These are phyloP conservation scores for Porites lobata DNA, from an alignment of 92 coral and sea anemone species.

Conservation along the genomic window DNA sequence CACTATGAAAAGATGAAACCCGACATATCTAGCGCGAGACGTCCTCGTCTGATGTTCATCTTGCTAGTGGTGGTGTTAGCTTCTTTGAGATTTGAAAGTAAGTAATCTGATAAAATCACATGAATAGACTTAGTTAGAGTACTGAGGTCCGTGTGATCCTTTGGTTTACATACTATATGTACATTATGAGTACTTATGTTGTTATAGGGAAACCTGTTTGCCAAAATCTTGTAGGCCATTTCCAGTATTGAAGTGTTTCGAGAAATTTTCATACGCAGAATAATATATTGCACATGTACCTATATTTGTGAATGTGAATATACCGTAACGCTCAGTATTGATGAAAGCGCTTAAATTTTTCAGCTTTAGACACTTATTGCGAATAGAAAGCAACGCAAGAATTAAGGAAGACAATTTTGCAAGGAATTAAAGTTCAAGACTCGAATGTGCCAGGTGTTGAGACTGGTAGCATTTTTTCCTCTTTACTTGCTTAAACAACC, in stretches of 20 bases:
- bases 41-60: background rate
- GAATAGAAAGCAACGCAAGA: too few relatives aligned
- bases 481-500: too few relatives aligned
- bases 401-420: too few relatives aligned
- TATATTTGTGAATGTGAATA: background rate
- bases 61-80: background rate
- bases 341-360: too few relatives aligned
- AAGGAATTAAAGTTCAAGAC: too few relatives aligned
- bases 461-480: too few relatives aligned
- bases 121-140: background rate
- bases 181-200: background rate
- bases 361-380: too few relatives aligned
- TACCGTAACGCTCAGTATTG: background rate
- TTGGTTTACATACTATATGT: background rate
- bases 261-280: too few relatives aligned
- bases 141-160: background rate
- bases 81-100: background rate
- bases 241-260: background rate
- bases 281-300: too few relatives aligned
- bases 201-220: too few relatives aligned
- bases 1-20: conserved; percentile 7
- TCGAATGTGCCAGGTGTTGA: too few relatives aligned
- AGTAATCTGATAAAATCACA: background rate
- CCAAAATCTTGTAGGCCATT: too few relatives aligned
- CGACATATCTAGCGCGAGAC: background rate